Evolutionary conservation across 1,140 invertebrate species (phyloP).

Genomic region (Temnothorax curvispinosus): DNA sequence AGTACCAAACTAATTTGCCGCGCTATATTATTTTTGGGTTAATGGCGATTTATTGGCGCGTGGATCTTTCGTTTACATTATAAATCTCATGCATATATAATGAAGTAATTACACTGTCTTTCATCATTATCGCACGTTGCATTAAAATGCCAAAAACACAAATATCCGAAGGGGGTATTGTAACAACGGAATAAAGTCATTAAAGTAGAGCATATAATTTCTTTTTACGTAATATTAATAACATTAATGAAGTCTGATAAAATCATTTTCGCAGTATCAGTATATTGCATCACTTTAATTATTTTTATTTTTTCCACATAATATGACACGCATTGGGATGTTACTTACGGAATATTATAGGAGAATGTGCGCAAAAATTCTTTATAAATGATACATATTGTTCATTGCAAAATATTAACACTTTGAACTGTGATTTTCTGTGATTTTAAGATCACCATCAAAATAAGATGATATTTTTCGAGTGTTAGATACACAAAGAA

Average conservation of each 20-base stretch:
- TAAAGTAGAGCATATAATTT: slow-evolving; percentile 14
- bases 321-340: neutral
- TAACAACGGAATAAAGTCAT: neutral
- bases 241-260: slow-evolving; percentile 3
- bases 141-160: slow-evolving; percentile 28
- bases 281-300: neutral
- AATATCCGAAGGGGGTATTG: neutral
- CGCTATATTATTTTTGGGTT: slow-evolving; percentile 41
- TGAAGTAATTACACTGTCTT: slow-evolving; percentile 47
- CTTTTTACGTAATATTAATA: neutral
- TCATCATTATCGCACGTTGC: slow-evolving; percentile 6
- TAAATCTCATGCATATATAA: slow-evolving; percentile 51
- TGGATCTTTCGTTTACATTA: slow-evolving; percentile 34
- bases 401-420: neutral
- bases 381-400: neutral
- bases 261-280: neutral
- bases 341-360: neutral
- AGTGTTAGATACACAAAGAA: neutral
- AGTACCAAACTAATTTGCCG: slow-evolving; percentile 22
- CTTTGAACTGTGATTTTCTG: neutral
- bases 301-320: neutral
- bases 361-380: neutral
- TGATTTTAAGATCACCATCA: slow-evolving; percentile 5
- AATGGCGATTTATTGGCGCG: slow-evolving; percentile 47
- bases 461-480: slow-evolving; percentile 22